Evolutionary conservation across 2,797 vertebrate species (phyloP).

Genomic region (Acanthurus lineatus): DNA sequence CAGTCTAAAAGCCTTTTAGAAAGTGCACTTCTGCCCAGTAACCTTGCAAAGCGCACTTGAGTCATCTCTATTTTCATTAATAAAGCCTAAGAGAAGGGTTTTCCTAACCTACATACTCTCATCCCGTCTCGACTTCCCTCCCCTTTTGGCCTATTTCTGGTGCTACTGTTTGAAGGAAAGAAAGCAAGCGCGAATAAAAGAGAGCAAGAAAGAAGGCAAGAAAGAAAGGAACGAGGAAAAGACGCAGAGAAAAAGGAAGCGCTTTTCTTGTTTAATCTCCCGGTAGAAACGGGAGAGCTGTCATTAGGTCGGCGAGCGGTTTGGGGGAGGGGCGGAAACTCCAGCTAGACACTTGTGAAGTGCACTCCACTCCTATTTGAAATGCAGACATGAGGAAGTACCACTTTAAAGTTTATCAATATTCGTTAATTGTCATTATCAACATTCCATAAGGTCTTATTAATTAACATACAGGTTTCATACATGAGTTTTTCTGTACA

Average conservation of each 20-base stretch:
- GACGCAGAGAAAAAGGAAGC: slow-evolving; percentile 74
- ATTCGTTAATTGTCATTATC: slow-evolving; percentile 83
- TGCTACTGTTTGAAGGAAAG: slow-evolving; percentile 62
- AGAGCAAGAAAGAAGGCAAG: slow-evolving; percentile 19
- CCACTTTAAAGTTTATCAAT: slow-evolving; percentile 84
- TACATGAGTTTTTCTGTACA: slow-evolving; percentile 83
- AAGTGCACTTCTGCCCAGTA: slow-evolving; percentile 72
- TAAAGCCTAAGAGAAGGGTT: slow-evolving; percentile 61
- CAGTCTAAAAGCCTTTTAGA: slow-evolving; percentile 56
- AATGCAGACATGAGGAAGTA: slow-evolving; percentile 87
- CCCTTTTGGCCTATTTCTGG: slow-evolving; percentile 62
- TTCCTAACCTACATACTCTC: slow-evolving; percentile 60
- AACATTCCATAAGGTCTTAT: slow-evolving; percentile 89
- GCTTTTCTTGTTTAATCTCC: slow-evolving; percentile 87
- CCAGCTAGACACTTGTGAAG: slow-evolving; percentile 89
- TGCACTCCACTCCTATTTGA: slow-evolving; percentile 86
- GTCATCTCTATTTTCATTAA: slow-evolving; percentile 53
- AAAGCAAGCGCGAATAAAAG: slow-evolving; percentile 54
- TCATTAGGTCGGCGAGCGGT: slow-evolving; percentile 82
- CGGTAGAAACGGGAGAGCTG: slow-evolving; percentile 87
- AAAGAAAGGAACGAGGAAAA: slow-evolving; percentile 56
- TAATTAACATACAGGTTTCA: slow-evolving; percentile 85
- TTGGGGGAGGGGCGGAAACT: slow-evolving; percentile 66
- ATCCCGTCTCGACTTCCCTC: slow-evolving; percentile 40
- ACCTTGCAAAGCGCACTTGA: slow-evolving; percentile 78